Evolutionary conservation across 2,888 invertebrate genomes (phyloP).

Genomic region (Zootermopsis nevadensis): DNA sequence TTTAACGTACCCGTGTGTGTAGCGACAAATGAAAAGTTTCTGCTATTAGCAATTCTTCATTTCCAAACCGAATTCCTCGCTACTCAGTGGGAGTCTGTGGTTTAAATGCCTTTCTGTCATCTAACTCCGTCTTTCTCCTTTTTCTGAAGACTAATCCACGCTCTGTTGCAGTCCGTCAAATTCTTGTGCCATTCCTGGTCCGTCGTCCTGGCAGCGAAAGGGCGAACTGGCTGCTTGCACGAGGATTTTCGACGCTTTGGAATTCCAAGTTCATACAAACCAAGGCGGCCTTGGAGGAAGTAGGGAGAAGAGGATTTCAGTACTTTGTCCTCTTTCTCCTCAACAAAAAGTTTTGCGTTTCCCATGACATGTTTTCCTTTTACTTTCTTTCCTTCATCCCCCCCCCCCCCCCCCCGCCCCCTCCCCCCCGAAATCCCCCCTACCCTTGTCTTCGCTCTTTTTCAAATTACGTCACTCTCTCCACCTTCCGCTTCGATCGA

Average conservation of each 20-base stretch:
- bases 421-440: neutral
- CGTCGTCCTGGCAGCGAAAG: neutral
- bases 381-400: neutral
- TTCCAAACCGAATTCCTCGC: neutral
- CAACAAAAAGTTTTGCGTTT: slow-evolving; percentile 21
- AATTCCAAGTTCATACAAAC: slow-evolving; percentile 18
- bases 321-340: neutral
- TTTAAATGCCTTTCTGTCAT: slow-evolving; percentile 8
- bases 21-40: neutral
- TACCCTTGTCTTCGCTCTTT: slow-evolving; percentile 8
- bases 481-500: neutral
- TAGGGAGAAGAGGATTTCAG: neutral
- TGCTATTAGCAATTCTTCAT: neutral
- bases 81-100: neutral
- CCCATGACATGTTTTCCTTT: slow-evolving; percentile 23
- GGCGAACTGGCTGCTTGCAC: neutral
- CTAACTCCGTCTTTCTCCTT: neutral
- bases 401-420: neutral
- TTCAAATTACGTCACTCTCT: slow-evolving; percentile 23
- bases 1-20: no score
- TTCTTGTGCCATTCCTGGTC: neutral
- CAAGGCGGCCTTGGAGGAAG: neutral
- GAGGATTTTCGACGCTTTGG: slow-evolving; percentile 29
- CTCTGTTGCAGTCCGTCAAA: neutral
- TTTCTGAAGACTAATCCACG: neutral